These are phyloP conservation scores for Oeneis ivallda DNA, from an alignment of 2,888 invertebrate species.

Conservation along the genomic window DNA sequence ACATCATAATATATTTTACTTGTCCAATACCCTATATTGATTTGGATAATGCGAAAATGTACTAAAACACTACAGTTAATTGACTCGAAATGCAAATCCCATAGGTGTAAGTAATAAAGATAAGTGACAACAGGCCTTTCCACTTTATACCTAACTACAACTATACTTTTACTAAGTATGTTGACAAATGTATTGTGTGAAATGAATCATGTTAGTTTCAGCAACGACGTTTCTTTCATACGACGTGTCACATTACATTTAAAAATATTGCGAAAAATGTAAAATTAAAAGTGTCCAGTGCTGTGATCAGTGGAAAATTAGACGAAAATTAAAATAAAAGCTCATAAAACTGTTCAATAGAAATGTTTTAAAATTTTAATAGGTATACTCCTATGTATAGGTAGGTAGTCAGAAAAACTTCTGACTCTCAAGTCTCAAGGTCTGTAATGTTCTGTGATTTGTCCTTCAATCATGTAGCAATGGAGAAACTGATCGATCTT, in stretches of 20 bases:
- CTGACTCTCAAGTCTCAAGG: no score
- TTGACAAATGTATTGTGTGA: slow-evolving; percentile 14
- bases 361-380: no score
- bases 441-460: no score
- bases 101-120: slow-evolving; percentile 49
- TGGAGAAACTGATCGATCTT: no score
- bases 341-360: neutral
- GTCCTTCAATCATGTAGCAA: no score
- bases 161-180: neutral
- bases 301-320: neutral
- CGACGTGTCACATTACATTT: slow-evolving; percentile 7
- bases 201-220: neutral
- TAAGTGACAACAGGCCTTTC: slow-evolving; percentile 45
- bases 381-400: no score
- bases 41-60: neutral
- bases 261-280: neutral
- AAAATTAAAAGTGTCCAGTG: neutral
- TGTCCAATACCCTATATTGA: no score
- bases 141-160: neutral
- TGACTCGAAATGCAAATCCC: slow-evolving; percentile 29
- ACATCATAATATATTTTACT: no score
- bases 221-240: neutral
- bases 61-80: slow-evolving; percentile 7
- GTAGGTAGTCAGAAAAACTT: no score
- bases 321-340: neutral